These are phyloP conservation scores for Pangasius sanitwongsei DNA, from an alignment of 2,797 vertebrate genomes.

Conservation along the genomic window DNA sequence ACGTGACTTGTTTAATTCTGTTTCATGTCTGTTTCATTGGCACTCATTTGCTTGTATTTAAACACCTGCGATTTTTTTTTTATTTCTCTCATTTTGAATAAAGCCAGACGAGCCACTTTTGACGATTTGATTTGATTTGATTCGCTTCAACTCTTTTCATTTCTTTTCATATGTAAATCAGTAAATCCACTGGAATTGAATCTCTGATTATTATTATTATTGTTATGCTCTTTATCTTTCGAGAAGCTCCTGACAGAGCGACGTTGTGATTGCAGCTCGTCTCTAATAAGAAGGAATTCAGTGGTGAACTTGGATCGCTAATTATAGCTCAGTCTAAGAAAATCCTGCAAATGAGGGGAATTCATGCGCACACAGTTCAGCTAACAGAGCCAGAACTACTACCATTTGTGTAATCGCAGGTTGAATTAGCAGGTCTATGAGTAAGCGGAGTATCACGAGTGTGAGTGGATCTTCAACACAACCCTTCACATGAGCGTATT, in stretches of 20 bases:
- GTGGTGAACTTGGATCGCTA: background rate
- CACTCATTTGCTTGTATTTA: background rate
- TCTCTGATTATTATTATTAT: background rate
- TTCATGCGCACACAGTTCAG: background rate
- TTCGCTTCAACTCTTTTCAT: background rate
- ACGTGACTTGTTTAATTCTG: background rate
- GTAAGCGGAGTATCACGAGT: background rate
- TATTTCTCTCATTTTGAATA: background rate
- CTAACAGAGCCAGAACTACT: background rate
- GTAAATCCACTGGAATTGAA: background rate
- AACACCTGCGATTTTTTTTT: background rate
- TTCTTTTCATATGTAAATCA: background rate
- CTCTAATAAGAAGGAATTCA: conserved; percentile 3
- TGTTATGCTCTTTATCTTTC: background rate
- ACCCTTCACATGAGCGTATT: background rate
- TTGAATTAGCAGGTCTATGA: background rate
- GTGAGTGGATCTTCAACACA: background rate
- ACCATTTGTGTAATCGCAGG: background rate
- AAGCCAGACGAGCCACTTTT: background rate
- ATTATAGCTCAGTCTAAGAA: background rate
- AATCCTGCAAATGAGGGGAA: background rate
- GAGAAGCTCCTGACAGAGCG: background rate
- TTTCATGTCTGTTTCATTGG: background rate
- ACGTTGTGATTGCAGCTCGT: background rate
- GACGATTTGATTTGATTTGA: background rate